Evolutionary conservation across 2,888 invertebrate genomes (phyloP), one percentile per base, ranked within the genome.

Genomic region (Dermolepida albohirtum): DNA sequence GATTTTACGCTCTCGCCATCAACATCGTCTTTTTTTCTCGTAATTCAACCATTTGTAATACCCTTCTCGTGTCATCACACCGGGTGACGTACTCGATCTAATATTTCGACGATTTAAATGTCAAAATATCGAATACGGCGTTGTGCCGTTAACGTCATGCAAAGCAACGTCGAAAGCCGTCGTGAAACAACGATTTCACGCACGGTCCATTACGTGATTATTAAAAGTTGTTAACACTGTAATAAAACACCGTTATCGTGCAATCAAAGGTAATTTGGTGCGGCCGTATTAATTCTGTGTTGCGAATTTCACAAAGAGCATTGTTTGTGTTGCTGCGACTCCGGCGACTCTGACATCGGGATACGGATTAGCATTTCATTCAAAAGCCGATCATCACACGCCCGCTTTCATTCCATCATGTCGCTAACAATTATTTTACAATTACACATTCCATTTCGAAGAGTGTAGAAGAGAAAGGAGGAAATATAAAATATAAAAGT

Each of bases 261-360:
- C 65, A 75, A 75, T 76, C 75, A 74, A 71, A 74, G 72, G 73
- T 72, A 77, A 77, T 77, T 77, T 76, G 74, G 74, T 68, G 74
- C 73, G 74, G 75, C 74, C 72, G 70, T 70, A 69, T 72, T 75
- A 74, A 75, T 74, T 73, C 70, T 65, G 72, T 73, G 72, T 69
- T 66, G 69, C 72, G 69, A 63, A 67, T 67, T 62, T 62, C 49
- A 62, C 54, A 55, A 40, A 47, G 64, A 47, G 66, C 67, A 66
- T 59, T 67, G 66, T 68, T 67, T 64, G 59, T 11, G 41, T 29
- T 62, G 64, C 51, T 68, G 40, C 55, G 50, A 27, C 17, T 27
- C 22, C 17, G n/a, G 1, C 50, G 22, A 17, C 11, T n/a, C n/a
- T 39, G 16, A 17, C 41, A n/a, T 41, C 41, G 41, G 22, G 29